These are phyloP conservation scores for Tipula vernalis DNA, from an alignment of 2,888 invertebrate genomes.

Conservation along the genomic window DNA sequence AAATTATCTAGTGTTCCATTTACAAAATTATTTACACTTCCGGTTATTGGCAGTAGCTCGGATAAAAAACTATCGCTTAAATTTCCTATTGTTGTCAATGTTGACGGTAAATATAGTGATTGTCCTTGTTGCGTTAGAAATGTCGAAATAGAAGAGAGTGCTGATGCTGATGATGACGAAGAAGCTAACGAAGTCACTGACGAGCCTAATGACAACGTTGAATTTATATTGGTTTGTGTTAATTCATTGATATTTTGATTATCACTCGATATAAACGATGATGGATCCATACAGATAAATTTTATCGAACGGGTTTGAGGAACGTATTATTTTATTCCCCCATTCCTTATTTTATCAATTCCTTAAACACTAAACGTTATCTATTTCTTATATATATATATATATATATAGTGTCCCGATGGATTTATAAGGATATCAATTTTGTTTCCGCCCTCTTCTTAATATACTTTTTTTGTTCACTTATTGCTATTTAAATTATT, in stretches of 20 bases:
- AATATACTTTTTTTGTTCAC: not conserved
- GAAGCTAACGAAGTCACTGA: not conserved
- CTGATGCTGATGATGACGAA: not conserved
- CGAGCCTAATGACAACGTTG: not conserved
- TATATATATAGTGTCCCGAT: not conserved
- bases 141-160: not conserved
- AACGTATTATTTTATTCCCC: conserved; percentile 16
- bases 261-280: conserved; percentile 12
- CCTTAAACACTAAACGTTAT: not conserved
- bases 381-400: not conserved
- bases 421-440: not conserved
- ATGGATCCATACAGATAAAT: conserved; percentile 19
- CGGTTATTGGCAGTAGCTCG: not conserved
- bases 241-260: conserved; percentile 14
- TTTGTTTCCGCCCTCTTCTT: not conserved
- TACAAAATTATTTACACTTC: not conserved
- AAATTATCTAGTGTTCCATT: not conserved
- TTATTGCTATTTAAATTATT: not conserved
- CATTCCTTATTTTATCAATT: conserved; percentile 15
- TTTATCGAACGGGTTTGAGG: conserved; percentile 14
- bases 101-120: not conserved
- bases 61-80: not conserved
- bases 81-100: not conserved
- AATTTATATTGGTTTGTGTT: not conserved
- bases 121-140: not conserved